Percentiles rank a stretch among this genome's conserved stretches.
Evolutionary conservation across 2,888 invertebrate species (phyloP).

Genomic region (Ectemnius continuus): DNA sequence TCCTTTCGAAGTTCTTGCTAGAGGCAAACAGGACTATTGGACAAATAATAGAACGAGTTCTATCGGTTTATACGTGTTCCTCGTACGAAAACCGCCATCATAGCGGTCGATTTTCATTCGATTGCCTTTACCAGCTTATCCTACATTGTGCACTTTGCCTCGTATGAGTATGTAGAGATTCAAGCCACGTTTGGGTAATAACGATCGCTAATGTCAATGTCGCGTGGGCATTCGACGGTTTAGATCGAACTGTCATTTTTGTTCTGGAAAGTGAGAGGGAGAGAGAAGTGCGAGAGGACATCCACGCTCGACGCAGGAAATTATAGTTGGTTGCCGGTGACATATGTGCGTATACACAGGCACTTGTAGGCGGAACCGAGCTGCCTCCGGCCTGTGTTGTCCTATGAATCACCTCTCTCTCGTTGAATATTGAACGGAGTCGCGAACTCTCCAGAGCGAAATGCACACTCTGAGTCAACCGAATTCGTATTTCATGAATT

Average conservation of each 20-base stretch:
- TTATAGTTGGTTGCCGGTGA: constrained; percentile 33
- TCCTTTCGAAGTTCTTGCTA: too few species aligned
- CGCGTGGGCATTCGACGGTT: constrained; percentile 35
- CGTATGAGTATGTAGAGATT: constrained; percentile 3
- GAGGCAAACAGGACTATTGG: too few species aligned
- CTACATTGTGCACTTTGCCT: not conserved
- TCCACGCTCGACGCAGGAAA: constrained; percentile 31
- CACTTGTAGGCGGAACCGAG: constrained; percentile 38
- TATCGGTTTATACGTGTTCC: too few species aligned
- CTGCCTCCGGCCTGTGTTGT: constrained; percentile 15
- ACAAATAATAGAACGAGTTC: too few species aligned
- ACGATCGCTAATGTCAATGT: constrained; percentile 25
- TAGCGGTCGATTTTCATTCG: not conserved
- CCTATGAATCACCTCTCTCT: constrained; percentile 32
- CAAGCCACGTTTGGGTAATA: constrained; percentile 3
- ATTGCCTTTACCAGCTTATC: not conserved
- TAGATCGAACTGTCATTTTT: constrained; percentile 25
- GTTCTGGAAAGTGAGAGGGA: not conserved
- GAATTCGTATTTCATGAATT: constrained; percentile 19
- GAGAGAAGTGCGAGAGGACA: not conserved
- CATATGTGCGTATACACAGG: constrained; percentile 14
- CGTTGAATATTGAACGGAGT: constrained; percentile 29
- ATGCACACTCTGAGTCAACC: constrained; percentile 1
- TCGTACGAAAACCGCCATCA: too few species aligned
- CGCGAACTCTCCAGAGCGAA: constrained; percentile 53